Evolutionary conservation across 2,113 vertebrate species (phyloP).

Genomic region (Entelurus aequoreus): DNA sequence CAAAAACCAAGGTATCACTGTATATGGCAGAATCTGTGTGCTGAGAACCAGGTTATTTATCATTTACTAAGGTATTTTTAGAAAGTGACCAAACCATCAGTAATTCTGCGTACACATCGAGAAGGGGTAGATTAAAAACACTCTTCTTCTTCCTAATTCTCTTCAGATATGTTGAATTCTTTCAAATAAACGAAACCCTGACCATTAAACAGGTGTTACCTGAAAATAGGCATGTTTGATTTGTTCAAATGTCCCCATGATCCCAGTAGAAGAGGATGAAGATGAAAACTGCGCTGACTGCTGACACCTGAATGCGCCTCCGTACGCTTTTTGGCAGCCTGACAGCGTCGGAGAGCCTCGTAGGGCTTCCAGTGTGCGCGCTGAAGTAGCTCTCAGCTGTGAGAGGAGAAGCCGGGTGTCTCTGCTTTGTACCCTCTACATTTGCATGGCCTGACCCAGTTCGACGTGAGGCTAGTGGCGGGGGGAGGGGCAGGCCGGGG

Average conservation of each 20-base stretch:
- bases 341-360: conserved; percentile 33
- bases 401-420: conserved; percentile 54
- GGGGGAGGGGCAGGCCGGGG: conserved; percentile 63
- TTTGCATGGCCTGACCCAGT: conserved; percentile 72
- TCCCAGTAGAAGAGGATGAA: background rate
- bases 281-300: conserved; percentile 15
- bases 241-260: background rate
- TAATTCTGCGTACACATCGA: too few relatives aligned
- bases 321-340: conserved; percentile 39
- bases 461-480: conserved; percentile 53
- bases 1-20: too few relatives aligned
- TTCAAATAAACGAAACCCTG: too few relatives aligned
- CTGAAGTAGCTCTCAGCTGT: conserved; percentile 54
- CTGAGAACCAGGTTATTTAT: too few relatives aligned
- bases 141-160: too few relatives aligned
- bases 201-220: background rate
- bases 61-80: too few relatives aligned
- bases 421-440: conserved; percentile 69
- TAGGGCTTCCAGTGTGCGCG: conserved; percentile 39
- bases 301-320: conserved; percentile 41
- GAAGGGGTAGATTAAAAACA: too few relatives aligned
- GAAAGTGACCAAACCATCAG: too few relatives aligned
- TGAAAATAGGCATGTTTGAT: background rate
- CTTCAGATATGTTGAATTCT: too few relatives aligned
- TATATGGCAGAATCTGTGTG: too few relatives aligned